These are phyloP conservation scores for Mustelus asterias DNA, from an alignment of 2,113 vertebrate species.

Conservation along the genomic window DNA sequence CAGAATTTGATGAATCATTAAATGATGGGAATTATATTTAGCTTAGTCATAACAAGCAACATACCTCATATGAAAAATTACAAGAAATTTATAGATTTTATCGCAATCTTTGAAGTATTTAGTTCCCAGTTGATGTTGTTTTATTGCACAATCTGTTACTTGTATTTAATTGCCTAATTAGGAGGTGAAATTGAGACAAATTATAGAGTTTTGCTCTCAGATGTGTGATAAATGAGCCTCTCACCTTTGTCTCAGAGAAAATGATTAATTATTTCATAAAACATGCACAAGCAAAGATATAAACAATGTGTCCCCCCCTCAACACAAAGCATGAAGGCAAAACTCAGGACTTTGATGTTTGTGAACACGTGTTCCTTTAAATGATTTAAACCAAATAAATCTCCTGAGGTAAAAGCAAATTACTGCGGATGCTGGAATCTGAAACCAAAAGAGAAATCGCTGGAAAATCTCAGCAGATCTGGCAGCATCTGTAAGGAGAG, in stretches of 20 bases:
- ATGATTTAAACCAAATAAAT: neutral
- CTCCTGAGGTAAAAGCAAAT: neutral
- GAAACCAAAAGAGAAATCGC: no score
- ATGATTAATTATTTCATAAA: neutral
- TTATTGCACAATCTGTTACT: conserved; percentile 14
- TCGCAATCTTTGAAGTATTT: neutral
- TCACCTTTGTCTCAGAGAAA: neutral
- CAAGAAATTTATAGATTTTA: neutral
- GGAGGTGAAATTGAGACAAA: neutral
- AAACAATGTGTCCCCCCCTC: neutral
- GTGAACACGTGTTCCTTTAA: neutral
- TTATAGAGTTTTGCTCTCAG: neutral
- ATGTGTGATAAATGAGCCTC: neutral
- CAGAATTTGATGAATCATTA: neutral
- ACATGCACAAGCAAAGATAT: neutral
- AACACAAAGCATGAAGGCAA: neutral
- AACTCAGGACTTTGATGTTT: neutral
- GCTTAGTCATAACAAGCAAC: neutral
- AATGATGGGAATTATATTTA: neutral
- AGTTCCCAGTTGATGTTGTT: neutral
- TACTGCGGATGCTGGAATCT: no score
- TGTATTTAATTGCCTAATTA: neutral
- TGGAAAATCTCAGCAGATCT: no score
- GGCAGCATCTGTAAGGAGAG: no score
- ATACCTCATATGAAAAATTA: neutral